Base-by-base conservation (phyloP, 2,888 invertebrate genomes). In the Sarcophaga variegata region DNA sequence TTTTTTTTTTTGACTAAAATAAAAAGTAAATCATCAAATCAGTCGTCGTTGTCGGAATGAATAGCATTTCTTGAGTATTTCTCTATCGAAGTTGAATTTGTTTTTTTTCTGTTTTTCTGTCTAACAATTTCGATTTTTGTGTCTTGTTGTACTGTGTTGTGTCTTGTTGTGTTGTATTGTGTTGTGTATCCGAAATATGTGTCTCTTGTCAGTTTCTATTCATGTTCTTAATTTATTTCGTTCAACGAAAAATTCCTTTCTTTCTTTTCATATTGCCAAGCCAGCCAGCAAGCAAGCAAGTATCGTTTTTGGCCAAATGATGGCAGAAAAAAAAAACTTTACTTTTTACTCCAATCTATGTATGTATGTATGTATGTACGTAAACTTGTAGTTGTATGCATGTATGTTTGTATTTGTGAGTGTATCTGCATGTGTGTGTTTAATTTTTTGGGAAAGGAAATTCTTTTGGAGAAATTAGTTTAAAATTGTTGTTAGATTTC, bases 381-480 rank as follows among this genome's bases (percentile, higher is more conserved):
- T 37, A 8, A 8, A 66, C 10, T 66, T 64, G 1, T 22, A 12
- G 22, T 66, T 66, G 22, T 8, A 37, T 37, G 37, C 10, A 8
- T 37, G 37, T 37, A 37, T 2, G 8, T 37, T 1, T 37, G 37
- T 37, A 37, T 37, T 66, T 66, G 27, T 66, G 22, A 22, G 22
- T 22, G 22, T 49, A 3, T 54, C 4, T 54, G 54, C 4, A 0
- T 49, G 54, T 49, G 49, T 54, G 12, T 54, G 17, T 62, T 27
- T 14, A 11, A 49, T 47, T 12, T 83, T 83, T 78, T 64, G 25
- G 60, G 60, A 74, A 83, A 84, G 79, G 75, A 80, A 84, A 84
- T 84, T 84, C 83, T 84, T 84, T 80, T n/a, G 64, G 83, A 75
- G 83, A 84, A 84, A 84, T 84, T 80, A 14, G 45, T 70, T 70